Base-by-base conservation (phyloP, 2,888 invertebrate genomes). In the Teleiodes luculella region DNA sequence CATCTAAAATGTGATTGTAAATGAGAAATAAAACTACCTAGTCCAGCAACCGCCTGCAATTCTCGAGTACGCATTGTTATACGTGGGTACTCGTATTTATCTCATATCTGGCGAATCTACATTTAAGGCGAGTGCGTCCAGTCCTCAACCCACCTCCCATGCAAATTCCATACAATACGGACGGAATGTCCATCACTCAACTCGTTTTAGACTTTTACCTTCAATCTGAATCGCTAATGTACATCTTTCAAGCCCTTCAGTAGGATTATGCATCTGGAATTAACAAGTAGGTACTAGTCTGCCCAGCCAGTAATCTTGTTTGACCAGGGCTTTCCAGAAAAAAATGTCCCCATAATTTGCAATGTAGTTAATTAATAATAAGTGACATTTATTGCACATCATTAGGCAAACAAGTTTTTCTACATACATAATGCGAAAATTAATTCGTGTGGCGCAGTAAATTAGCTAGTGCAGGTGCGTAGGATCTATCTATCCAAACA, bases 201-300 rank as follows among this genome's bases (percentile, higher is more conserved):
- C 73, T 77, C 77, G 78, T 80, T 83, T 80, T 80, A 76, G 64
- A 43, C 43, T 43, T 43, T 24, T 43, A 28, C 28, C 43, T 82
- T 76, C 83, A 82, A 83, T 87, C 86, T 87, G 82, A 86, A 86
- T 88, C 74, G 74, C 78, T 87, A 79, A 83, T 83, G 70, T 63
- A 66, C 67, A 67, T 63, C 59, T 57, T 61, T 65, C 63, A 43
- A 63, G 57, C 56, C 55, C 55, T 58, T 59, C 55, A 50, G 45
- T 16, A 43, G n/a, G 43, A 43, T 43, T 47, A 48, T 53, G 54
- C 56, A 50, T 13, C 18, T 28, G 16, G 31, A 52, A 46, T 53
- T 55, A 54, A 36, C 24, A 20, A 41, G 45, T 52, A 24, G 16
- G 13, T 18, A 14, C 18, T 24, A 30, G 20, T 41, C 13, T 11